Base-by-base conservation (phyloP, 2,888 invertebrate species). In the Drosophila gaucha region DNA sequence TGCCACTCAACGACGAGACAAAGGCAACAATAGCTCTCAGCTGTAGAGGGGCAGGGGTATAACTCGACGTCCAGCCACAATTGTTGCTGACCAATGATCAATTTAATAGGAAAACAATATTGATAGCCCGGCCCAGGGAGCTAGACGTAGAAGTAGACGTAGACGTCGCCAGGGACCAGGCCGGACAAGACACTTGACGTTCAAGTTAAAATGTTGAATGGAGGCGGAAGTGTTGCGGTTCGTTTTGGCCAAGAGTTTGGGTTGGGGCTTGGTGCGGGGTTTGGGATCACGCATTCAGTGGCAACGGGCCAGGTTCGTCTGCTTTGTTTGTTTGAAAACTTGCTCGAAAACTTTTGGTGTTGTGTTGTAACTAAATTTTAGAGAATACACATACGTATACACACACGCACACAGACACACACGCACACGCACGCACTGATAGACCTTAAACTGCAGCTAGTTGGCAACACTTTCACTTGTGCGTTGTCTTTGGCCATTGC, bases 51-150 rank as follows among this genome's bases (percentile, higher is more conserved):
- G 24, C 0, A 2, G 18, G 28, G 30, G 8, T 8, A 6, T 8
- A 12, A 33, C 35, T 55, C 14, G 46, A 41, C 28, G 57, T 35
- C 56, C 62, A 59, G 70, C 80, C 78, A 65, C 82, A 78, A 84
- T 84, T 83, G 85, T 79, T 79, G 80, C 82, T 89, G 89, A 88
- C 89, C 90, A 90, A 88, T 90, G 89, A 91, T 90, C 90, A 91
- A 87, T 90, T 91, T 90, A 91, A 91, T 91, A 86, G 90, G 90
- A 86, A 90, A 91, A 90, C 90, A 90, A 91, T 91, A 90, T 90
- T 89, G 88, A 89, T 89, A 88, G 87, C 80, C 78, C 43, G 36
- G 50, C 36, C 68, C 44, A 46, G 33, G 47, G 55, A 60, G 16
- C 26, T 41, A 51, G 55, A 16, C 54, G 33, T 12, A 35, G 51